phyloP scores from a whole-genome alignment of 2,113 vertebrate species.

The Meles meles region DNA sequence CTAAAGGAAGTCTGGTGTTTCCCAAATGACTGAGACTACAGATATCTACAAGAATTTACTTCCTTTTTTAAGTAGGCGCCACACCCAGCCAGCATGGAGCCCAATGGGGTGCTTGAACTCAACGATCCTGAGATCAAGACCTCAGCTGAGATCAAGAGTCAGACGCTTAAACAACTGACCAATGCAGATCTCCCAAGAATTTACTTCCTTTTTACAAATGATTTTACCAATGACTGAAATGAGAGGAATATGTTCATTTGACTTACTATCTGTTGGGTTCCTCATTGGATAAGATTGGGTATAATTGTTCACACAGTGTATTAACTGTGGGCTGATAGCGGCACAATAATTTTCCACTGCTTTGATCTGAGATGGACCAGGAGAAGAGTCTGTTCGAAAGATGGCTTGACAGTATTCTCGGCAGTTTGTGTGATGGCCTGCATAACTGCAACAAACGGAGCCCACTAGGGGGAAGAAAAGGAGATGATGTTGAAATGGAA shows the following conservation, averaged over 20 bases:
- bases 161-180: not conserved
- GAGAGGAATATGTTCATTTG: conserved; percentile 1
- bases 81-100: not conserved
- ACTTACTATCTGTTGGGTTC: conserved; percentile 97
- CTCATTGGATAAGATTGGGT: conserved; percentile 96
- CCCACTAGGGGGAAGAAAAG: conserved; percentile 87
- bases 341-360: conserved; percentile 96
- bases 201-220: not conserved
- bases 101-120: not conserved
- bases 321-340: conserved; percentile 91
- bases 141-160: not conserved
- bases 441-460: conserved; percentile 95
- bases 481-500: conserved; percentile 38
- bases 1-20: not conserved
- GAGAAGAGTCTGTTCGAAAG: conserved; percentile 98
- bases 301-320: conserved; percentile 96
- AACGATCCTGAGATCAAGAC: not conserved
- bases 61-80: not conserved
- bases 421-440: conserved; percentile 96
- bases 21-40: not conserved
- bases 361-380: conserved; percentile 95
- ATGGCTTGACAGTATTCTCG: conserved; percentile 98
- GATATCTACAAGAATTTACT: not conserved
- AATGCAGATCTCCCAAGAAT: not conserved
- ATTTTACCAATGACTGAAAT: not conserved